A percentile compares a stretch with the other conserved stretches of the same genome.
These are phyloP conservation scores for Suncus etruscus DNA, from an alignment of 2,113 vertebrate species.

Conservation along the genomic window DNA sequence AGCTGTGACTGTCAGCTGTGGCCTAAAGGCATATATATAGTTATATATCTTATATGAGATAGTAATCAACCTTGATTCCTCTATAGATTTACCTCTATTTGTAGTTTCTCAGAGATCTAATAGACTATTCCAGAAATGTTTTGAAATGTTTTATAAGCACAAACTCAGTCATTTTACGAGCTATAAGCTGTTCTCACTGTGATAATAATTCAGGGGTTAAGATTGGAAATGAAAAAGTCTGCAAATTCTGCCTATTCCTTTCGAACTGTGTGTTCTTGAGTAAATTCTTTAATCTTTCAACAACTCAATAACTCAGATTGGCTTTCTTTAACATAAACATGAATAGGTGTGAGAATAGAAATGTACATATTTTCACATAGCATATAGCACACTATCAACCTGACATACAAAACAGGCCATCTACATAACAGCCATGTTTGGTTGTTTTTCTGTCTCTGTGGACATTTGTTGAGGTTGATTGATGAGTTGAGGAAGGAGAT, in stretches of 20 bases:
- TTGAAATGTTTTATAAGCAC: background rate
- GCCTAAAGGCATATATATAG: too few relatives aligned
- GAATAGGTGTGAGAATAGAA: background rate
- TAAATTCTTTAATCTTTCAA: background rate
- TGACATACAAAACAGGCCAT: background rate
- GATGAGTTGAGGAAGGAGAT: background rate
- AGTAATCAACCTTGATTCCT: background rate
- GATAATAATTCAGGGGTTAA: background rate
- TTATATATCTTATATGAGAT: background rate
- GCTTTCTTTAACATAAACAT: background rate
- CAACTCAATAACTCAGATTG: background rate
- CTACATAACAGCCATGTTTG: background rate
- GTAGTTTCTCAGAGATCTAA: background rate
- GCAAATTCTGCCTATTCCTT: background rate
- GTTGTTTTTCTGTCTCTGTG: background rate
- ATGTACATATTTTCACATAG: background rate
- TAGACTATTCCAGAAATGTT: background rate
- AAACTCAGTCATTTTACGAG: background rate
- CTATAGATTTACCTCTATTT: background rate
- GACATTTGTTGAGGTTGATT: background rate
- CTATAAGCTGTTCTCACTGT: background rate
- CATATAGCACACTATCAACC: background rate
- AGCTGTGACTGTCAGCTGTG: too few relatives aligned
- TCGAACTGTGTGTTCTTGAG: background rate
- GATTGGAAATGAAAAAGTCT: too few relatives aligned